These are phyloP conservation scores for Anomalospiza imberbis DNA, from an alignment of 2,797 vertebrate genomes.

Conservation along the genomic window DNA sequence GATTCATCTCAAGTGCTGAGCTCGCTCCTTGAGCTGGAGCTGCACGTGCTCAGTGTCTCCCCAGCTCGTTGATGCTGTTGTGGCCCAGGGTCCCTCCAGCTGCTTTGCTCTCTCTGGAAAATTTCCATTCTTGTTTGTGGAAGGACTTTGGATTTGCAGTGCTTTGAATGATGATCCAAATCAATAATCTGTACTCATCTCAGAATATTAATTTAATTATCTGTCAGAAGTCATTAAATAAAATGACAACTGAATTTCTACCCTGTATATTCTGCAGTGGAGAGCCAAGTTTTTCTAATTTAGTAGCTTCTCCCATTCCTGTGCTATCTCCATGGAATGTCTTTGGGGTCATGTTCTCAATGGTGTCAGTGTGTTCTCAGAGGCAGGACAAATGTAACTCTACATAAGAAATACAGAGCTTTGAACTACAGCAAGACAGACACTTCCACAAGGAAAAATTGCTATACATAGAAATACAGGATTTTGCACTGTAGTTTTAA, in stretches of 20 bases:
- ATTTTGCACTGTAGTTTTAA: background rate
- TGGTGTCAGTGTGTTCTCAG: background rate
- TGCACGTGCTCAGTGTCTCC: fast-evolving
- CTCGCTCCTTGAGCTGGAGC: background rate
- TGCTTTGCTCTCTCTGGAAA: background rate
- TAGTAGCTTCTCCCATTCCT: background rate
- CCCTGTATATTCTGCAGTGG: background rate
- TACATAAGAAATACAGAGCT: background rate
- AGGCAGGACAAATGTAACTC: background rate
- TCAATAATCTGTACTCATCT: background rate
- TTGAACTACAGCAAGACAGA: background rate
- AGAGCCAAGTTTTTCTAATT: background rate
- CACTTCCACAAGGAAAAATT: background rate
- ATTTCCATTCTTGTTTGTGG: fast-evolving
- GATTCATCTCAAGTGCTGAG: background rate
- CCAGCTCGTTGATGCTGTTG: background rate
- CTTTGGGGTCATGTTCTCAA: background rate
- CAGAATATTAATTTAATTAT: background rate
- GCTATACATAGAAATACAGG: background rate
- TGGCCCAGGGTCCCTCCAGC: background rate
- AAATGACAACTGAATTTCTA: background rate
- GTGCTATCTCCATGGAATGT: background rate
- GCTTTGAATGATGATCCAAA: background rate
- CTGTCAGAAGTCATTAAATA: background rate
- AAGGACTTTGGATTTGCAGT: background rate